Evolutionary conservation across 2,888 invertebrate genomes (phyloP), one percentile per base, ranked within the genome.

Genomic region (Strigamia maritima): DNA sequence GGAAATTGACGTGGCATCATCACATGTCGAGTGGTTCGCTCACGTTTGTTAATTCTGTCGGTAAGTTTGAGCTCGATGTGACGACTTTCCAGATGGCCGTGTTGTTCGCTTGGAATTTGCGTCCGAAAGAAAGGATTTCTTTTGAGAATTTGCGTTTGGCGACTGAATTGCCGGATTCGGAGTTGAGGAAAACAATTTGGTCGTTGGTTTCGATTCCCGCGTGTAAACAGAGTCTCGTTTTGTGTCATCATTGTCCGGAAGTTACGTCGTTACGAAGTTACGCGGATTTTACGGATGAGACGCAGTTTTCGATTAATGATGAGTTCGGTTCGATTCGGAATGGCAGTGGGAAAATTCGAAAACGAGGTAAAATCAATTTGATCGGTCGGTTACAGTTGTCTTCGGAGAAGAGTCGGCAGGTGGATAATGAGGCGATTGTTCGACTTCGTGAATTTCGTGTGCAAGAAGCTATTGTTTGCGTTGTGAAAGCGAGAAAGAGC

Each of bases 81-180:
- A 99, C 98, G 16, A 98, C 99, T 28, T 98, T 98, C 87, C 99
- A 99, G 91, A 98, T 99, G 98, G 98, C 98, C 54, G 98, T 99
- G 19, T 88, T 99, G 70, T 98, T 98, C 88, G 96, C 97, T 19
- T 99, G 98, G 98, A 99, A 99, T 89, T 97, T 98, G 86, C 90
- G 98, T 82, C 95, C 95, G 0, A 88, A 91, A 83, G 97, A 98
- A 84, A 93, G 91, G 87, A 92, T 99, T 81, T 93, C 94, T n/a
- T 97, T 97, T 85, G 99, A 99, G 87, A 97, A 97, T 88, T 89
- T 99, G 80, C 90, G 95, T 83, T 89, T 99, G 82, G 98, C 98
- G 3, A 98, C 99, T 0, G 98, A 98, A 87, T 89, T 99, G 82
- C 98, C 98, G 22, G 94, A 99, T 88, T 93, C 95, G 10, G 99